phyloP scores from a whole-genome alignment of 1,140 invertebrate species.

The Drosophila ohnishii region DNA sequence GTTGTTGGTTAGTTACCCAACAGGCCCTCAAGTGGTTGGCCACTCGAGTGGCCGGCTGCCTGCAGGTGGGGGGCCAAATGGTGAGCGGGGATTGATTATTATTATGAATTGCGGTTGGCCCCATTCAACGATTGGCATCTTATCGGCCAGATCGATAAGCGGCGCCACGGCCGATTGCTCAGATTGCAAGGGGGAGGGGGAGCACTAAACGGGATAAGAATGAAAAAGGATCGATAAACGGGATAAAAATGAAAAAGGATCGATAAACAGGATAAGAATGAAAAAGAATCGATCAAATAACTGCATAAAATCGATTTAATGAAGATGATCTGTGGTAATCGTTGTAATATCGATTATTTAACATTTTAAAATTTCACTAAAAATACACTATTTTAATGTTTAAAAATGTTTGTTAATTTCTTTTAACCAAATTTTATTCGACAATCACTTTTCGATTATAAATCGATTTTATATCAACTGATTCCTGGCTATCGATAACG shows the following conservation, averaged over 20 bases:
- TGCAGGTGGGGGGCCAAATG: background rate
- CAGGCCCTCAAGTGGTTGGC: constrained; percentile 31
- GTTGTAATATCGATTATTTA: background rate
- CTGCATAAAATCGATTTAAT: background rate
- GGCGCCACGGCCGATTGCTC: constrained; percentile 10
- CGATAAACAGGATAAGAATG: constrained; percentile 5
- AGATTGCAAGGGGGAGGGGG: constrained; percentile 1
- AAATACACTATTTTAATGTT: background rate
- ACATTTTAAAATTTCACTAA: background rate
- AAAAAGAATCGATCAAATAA: background rate
- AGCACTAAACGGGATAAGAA: constrained; percentile 5
- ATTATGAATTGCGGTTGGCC: constrained; percentile 22
- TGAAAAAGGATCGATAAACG: constrained; percentile 1
- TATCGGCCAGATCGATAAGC: constrained; percentile 38
- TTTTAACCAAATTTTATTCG: background rate
- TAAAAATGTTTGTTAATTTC: background rate
- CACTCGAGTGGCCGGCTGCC: constrained; percentile 4
- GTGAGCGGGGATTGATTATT: constrained; percentile 10
- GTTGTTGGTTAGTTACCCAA: constrained; percentile 22
- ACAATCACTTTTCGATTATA: background rate
- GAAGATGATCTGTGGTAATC: background rate
- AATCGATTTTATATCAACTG: background rate
- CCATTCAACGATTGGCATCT: constrained; percentile 31
- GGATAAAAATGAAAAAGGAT: background rate
- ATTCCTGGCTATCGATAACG: background rate